Evolutionary conservation across 1,140 invertebrate genomes (phyloP).

Genomic region (Aphaenogaster floridana): DNA sequence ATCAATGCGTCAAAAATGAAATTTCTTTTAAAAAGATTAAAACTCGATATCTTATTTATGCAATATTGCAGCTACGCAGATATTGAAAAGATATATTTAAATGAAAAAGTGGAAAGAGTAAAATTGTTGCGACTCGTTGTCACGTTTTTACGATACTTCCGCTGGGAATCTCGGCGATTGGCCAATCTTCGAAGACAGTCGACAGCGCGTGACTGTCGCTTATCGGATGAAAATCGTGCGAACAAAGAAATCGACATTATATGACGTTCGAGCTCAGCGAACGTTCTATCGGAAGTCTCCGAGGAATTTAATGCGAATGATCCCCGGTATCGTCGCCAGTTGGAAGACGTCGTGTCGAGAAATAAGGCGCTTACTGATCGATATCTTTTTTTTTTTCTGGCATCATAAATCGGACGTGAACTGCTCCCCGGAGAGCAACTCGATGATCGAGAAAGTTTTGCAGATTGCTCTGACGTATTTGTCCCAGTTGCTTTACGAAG

Average conservation of each 20-base stretch:
- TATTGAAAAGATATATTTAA: not conserved
- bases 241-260: conserved; percentile 75
- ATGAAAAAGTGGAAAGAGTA: conserved; percentile 29
- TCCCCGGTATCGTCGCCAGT: conserved; percentile 67
- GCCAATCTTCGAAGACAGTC: conserved; percentile 55
- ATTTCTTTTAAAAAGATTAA: not conserved
- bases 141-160: conserved; percentile 55
- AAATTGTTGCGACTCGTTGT: conserved; percentile 58
- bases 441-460: conserved; percentile 83
- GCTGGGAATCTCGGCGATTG: conserved; percentile 55
- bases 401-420: conserved; percentile 79
- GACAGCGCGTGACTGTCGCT: conserved; percentile 58
- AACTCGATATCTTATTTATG: not conserved
- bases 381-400: conserved; percentile 49
- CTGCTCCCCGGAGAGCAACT: conserved; percentile 78
- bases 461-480: conserved; percentile 78
- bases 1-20: not conserved
- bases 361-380: conserved; percentile 68
- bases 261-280: conserved; percentile 72
- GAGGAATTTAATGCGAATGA: conserved; percentile 76
- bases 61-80: not conserved
- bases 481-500: conserved; percentile 62
- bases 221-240: conserved; percentile 64
- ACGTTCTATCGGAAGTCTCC: conserved; percentile 69
- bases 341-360: conserved; percentile 67